Evolutionary conservation across 2,888 invertebrate species (phyloP).

Genomic region (Cephus spinipes): DNA sequence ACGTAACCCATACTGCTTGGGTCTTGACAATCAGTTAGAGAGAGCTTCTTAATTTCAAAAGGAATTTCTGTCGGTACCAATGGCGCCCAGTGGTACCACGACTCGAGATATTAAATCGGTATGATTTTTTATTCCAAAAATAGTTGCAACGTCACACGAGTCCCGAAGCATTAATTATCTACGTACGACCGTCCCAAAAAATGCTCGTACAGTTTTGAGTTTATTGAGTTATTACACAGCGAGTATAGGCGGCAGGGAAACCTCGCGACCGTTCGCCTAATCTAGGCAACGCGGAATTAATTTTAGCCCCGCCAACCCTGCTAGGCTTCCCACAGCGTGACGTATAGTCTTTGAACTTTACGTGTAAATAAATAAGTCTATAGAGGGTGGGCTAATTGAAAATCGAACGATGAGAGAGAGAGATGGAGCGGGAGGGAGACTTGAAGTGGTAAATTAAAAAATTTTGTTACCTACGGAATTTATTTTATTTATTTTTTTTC

Average conservation of each 20-base stretch:
- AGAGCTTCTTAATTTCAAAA: too few species aligned
- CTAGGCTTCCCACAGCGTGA: constrained; percentile 36
- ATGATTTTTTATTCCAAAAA: background rate
- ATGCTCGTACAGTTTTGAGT: background rate
- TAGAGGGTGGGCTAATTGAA: too few species aligned
- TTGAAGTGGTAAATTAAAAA: too few species aligned
- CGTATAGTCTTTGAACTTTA: constrained; percentile 33
- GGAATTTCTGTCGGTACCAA: background rate
- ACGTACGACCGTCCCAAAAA: too few species aligned
- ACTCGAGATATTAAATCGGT: background rate
- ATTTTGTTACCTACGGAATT: too few species aligned
- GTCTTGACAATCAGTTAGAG: background rate
- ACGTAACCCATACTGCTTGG: background rate
- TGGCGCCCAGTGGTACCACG: background rate
- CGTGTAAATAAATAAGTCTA: constrained; percentile 41
- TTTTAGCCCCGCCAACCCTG: constrained; percentile 52
- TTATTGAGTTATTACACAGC: background rate
- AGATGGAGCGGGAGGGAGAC: too few species aligned
- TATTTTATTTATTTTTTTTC: too few species aligned
- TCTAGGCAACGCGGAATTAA: constrained; percentile 56
- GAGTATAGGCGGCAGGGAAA: constrained; percentile 40
- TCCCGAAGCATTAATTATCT: too few species aligned
- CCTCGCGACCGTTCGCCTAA: constrained; percentile 53
- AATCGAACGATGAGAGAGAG: too few species aligned
- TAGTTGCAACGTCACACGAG: too few species aligned